Base-by-base conservation (phyloP, 1,140 invertebrate genomes). In the Batillaria attramentaria region DNA sequence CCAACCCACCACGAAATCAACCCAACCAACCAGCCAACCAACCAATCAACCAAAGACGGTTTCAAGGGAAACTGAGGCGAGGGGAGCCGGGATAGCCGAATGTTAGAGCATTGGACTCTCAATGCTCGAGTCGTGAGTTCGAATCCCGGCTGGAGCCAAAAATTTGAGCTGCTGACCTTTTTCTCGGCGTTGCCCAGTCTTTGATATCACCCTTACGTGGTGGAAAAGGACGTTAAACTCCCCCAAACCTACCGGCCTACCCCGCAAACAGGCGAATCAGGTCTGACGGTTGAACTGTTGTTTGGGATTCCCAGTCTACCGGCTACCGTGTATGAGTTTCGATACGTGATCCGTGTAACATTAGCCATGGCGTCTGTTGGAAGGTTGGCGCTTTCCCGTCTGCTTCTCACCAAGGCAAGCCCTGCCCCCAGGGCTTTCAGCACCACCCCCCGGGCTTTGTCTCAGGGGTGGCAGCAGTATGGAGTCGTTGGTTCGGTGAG, bases 401-500 rank as follows among this genome's bases (percentile, higher is more conserved):
- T 72, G n/a, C n/a, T n/a, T n/a, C n/a, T n/a, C 37, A 6, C 33
- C 8, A 20, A 41, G 3, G 8, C 69, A 16, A 20, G 39, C 13
- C 24, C 39, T 24, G 37, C 43, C 20, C 39, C 39, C 24, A 20
- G 69, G 37, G 43, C 39, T 18, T 42, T 72, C 43, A 42, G 39
- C 69, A 72, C 69, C 69, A 72, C 35, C 69, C 24, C 43, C 4
- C 28, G 39, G 39, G 28, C 39, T 6, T 46, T 41, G 69, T 72
- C 69, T 46, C 69, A 72, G 37, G 69, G 20, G 0, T 72, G 69
- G 69, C 69, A 72, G 28, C 69, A 72, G 35, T 28, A 42, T 24
- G 69, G 69, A 46, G 69, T 76, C 16, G 31, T 41, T 62, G 57
- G 50, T 31, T 65, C 50, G 43, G 57, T 76, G 41, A 60, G 57